Percentiles rank a stretch among this genome's conserved stretches.
Conservation (phyloP, 1,140 invertebrate species). For the Sitobion miscanthi region DNA sequence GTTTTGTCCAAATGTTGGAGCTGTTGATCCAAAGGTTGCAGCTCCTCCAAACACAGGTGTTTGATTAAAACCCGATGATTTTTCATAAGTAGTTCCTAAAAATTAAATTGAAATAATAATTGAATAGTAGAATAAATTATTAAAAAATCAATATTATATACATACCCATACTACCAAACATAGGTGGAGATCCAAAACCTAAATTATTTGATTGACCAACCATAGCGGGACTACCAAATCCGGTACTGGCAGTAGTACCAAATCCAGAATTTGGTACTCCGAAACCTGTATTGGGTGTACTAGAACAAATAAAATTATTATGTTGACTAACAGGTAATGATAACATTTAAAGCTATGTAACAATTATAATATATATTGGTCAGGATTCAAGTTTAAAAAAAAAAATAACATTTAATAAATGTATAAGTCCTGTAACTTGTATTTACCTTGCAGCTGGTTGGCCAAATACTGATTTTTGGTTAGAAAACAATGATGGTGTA, state of each 20-base stretch:
- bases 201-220: constrained; percentile 44
- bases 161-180: constrained; percentile 48
- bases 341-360: no score
- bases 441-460: constrained; percentile 32
- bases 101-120: neutral
- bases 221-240: constrained; percentile 42
- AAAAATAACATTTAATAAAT: neutral
- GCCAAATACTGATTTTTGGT: constrained; percentile 38
- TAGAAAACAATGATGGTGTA: constrained; percentile 43
- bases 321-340: neutral
- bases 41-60: constrained; percentile 51
- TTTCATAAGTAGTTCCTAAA: constrained; percentile 37
- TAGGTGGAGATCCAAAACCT: constrained; percentile 36
- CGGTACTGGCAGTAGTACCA: neutral
- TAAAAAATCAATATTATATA: neutral
- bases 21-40: constrained; percentile 35
- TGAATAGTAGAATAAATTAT: neutral
- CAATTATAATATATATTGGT: no score
- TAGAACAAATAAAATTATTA: neutral
- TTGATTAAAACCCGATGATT: constrained; percentile 46
- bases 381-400: neutral
- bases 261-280: constrained; percentile 34
- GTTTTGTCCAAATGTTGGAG: constrained; percentile 40
- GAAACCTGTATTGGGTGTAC: constrained; percentile 37
- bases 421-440: neutral